Percentiles rank a stretch among this genome's conserved stretches.
phyloP scores from a whole-genome alignment of 2,888 invertebrate species.

The Amphipyra tragopoginis region DNA sequence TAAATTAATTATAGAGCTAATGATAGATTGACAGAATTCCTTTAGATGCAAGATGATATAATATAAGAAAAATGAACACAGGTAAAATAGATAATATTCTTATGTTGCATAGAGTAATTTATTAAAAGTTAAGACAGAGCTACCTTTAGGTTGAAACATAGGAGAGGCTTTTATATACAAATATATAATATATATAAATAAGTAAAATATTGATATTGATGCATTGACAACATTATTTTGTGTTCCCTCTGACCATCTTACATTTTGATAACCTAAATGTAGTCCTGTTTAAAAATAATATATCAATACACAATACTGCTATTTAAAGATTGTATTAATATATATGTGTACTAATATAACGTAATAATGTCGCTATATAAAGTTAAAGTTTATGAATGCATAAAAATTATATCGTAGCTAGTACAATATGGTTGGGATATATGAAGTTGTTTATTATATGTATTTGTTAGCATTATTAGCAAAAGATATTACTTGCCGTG shows the following conservation, averaged over 20 bases:
- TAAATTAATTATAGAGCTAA: neutral
- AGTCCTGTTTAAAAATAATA: conserved; percentile 1
- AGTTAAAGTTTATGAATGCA: conserved; percentile 72
- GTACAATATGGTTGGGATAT: conserved; percentile 59
- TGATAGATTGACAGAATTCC: neutral
- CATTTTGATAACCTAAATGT: neutral
- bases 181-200: neutral
- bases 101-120: conserved; percentile 16
- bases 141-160: conserved; percentile 2
- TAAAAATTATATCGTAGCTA: conserved; percentile 68
- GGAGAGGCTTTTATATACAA: conserved; percentile 3
- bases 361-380: conserved; percentile 30
- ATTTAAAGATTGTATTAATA: conserved; percentile 11
- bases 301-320: conserved; percentile 8
- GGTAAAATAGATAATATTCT: conserved; percentile 1
- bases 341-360: conserved; percentile 7
- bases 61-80: neutral
- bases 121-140: conserved; percentile 1
- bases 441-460: conserved; percentile 41
- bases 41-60: neutral
- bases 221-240: no score
- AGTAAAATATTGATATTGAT: neutral
- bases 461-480: conserved; percentile 34
- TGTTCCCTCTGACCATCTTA: no score
- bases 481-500: conserved; percentile 11